These are phyloP conservation scores for Propithecus coquereli DNA, from an alignment of 2,113 vertebrate species.

Conservation along the genomic window DNA sequence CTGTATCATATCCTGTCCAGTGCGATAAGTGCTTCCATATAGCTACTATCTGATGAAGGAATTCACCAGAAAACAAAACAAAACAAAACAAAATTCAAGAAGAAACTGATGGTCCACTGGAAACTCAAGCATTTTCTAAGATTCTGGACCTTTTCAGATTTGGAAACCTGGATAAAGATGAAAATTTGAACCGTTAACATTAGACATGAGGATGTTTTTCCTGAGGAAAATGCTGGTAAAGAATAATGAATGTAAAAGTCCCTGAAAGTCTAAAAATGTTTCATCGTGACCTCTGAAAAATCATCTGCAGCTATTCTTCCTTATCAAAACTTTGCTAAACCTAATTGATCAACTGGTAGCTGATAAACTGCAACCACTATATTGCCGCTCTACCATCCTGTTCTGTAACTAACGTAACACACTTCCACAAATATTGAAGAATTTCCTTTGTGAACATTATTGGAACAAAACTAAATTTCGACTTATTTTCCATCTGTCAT, in stretches of 20 bases:
- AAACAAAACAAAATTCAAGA: neutral
- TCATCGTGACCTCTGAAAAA: neutral
- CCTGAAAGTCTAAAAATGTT: neutral
- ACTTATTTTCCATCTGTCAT: neutral
- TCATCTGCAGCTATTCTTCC: neutral
- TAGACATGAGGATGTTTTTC: neutral
- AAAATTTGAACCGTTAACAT: neutral
- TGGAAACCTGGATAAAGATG: neutral
- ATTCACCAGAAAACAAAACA: neutral
- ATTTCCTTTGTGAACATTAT: neutral
- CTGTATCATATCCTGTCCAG: neutral
- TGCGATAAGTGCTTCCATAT: neutral
- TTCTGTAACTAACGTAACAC: neutral
- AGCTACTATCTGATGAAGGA: neutral
- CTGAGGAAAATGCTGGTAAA: neutral
- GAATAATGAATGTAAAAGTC: neutral
- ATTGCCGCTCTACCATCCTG: neutral
- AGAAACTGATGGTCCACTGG: neutral
- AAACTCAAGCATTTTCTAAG: neutral
- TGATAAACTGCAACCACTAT: neutral
- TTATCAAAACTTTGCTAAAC: neutral
- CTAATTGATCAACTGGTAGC: neutral
- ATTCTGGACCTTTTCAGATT: neutral
- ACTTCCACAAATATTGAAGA: neutral
- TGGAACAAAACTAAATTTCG: neutral